A percentile compares a stretch with the other conserved stretches of the same genome.
These are phyloP conservation scores for Elmis aenea DNA, from an alignment of 2,888 invertebrate genomes.

Conservation along the genomic window DNA sequence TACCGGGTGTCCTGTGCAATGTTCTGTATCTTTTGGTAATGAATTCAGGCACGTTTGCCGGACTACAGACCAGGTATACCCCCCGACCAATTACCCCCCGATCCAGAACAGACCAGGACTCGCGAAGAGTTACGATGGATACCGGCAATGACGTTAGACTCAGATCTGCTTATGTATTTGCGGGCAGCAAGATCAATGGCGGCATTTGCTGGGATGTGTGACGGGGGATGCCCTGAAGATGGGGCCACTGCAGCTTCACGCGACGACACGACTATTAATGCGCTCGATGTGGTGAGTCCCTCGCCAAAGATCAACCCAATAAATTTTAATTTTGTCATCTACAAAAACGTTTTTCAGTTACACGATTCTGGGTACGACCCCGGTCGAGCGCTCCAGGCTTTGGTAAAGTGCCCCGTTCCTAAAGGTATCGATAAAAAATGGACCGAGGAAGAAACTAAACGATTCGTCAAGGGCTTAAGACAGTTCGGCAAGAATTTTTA, in stretches of 20 bases:
- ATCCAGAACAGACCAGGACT: constrained; percentile 52
- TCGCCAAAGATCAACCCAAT: no score
- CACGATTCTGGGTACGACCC: constrained; percentile 97
- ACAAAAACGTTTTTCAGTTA: constrained; percentile 53
- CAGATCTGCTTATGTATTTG: constrained; percentile 95
- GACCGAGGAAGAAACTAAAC: constrained; percentile 96
- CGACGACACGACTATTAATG: constrained; percentile 97
- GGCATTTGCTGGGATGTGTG: constrained; percentile 97
- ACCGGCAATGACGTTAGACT: constrained; percentile 88
- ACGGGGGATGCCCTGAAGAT: constrained; percentile 95
- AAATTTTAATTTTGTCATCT: background rate
- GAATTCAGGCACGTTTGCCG: constrained; percentile 42
- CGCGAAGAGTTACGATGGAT: constrained; percentile 92
- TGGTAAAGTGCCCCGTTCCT: constrained; percentile 95
- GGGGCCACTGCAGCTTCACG: constrained; percentile 94
- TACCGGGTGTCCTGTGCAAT: no score
- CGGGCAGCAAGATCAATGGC: constrained; percentile 97
- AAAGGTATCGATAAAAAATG: constrained; percentile 97
- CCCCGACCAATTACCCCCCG: constrained; percentile 50
- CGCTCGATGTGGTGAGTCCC: constrained; percentile 83
- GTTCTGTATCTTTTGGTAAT: constrained; percentile 1
- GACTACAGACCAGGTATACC: constrained; percentile 51
- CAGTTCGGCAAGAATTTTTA: constrained; percentile 99
- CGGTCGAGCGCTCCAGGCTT: constrained; percentile 89
- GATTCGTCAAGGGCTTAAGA: constrained; percentile 96